Conservation (phyloP, 2,888 invertebrate species). For the Meliscaeva auricollis region DNA sequence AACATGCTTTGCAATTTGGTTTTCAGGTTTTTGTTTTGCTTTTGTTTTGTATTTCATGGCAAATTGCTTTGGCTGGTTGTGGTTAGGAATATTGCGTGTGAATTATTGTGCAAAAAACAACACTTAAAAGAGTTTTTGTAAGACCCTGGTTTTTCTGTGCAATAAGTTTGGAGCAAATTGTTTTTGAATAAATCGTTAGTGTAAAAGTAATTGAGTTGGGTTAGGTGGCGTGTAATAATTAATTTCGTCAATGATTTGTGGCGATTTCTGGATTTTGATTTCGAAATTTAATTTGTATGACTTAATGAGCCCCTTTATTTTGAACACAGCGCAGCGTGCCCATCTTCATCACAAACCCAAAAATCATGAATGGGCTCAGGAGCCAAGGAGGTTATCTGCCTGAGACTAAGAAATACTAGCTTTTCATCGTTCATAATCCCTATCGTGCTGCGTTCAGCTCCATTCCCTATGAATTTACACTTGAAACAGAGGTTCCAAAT, state of each 20-base stretch:
- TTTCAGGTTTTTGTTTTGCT: constrained; percentile 1
- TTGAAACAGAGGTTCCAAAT: too few relatives aligned
- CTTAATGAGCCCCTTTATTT: too few relatives aligned
- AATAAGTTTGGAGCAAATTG: constrained; percentile 10
- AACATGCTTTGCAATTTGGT: constrained; percentile 26
- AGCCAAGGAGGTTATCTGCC: too few relatives aligned
- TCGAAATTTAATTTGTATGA: too few relatives aligned
- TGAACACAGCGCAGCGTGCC: too few relatives aligned
- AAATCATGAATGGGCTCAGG: too few relatives aligned
- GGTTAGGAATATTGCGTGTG: constrained; percentile 33
- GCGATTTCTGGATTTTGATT: not conserved
- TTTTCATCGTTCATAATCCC: too few relatives aligned
- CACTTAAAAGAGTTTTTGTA: not conserved
- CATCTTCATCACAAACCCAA: too few relatives aligned
- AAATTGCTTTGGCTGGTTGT: constrained; percentile 18
- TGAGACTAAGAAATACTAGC: too few relatives aligned
- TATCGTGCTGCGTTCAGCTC: too few relatives aligned
- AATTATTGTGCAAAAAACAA: constrained; percentile 13
- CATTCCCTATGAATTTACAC: too few relatives aligned
- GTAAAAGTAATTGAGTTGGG: constrained; percentile 6
- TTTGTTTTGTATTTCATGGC: constrained; percentile 3
- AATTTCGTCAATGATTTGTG: not conserved
- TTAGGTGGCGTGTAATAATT: constrained; percentile 5
- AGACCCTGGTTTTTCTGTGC: constrained; percentile 3
- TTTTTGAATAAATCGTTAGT: constrained; percentile 3